Evolutionary conservation across 2,888 invertebrate genomes (phyloP).

Genomic region (Eubasilissa splendida): DNA sequence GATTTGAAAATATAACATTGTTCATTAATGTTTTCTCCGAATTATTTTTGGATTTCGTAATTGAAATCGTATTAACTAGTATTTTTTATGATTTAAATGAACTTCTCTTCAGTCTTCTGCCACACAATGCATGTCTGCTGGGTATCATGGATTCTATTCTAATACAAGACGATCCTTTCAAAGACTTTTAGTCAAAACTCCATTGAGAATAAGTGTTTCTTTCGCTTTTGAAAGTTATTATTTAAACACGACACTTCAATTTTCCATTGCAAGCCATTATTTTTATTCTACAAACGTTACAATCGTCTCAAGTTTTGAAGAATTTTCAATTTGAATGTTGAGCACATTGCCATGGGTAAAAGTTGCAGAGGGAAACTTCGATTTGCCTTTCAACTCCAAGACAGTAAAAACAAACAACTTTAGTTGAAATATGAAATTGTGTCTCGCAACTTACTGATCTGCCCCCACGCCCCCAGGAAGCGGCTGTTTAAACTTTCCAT

Average conservation of each 20-base stretch:
- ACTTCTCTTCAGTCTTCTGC: too few species aligned
- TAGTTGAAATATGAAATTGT: slow-evolving; percentile 48
- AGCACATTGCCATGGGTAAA: slow-evolving; percentile 41
- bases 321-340: slow-evolving; percentile 51
- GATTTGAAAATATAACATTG: too few species aligned
- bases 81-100: too few species aligned
- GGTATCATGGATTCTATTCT: too few species aligned
- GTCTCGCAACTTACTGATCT: slow-evolving; percentile 33
- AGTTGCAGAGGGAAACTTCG: slow-evolving; percentile 43
- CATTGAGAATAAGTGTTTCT: not conserved
- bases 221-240: slow-evolving; percentile 28
- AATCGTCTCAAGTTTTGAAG: slow-evolving; percentile 45
- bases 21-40: too few species aligned
- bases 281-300: slow-evolving; percentile 46
- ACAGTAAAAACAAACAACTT: slow-evolving; percentile 47
- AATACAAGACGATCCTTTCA: too few species aligned
- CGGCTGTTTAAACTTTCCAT: slow-evolving; percentile 4
- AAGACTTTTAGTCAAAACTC: not conserved
- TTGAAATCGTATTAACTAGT: too few species aligned
- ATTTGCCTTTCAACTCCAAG: slow-evolving; percentile 47
- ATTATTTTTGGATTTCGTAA: too few species aligned
- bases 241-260: slow-evolving; percentile 26
- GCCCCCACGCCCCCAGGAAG: not conserved
- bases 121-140: too few species aligned
- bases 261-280: slow-evolving; percentile 35